A percentile compares a stretch with the other conserved stretches of the same genome.
Conservation (phyloP, 2,888 invertebrate genomes). For the Drosophila putrida region DNA sequence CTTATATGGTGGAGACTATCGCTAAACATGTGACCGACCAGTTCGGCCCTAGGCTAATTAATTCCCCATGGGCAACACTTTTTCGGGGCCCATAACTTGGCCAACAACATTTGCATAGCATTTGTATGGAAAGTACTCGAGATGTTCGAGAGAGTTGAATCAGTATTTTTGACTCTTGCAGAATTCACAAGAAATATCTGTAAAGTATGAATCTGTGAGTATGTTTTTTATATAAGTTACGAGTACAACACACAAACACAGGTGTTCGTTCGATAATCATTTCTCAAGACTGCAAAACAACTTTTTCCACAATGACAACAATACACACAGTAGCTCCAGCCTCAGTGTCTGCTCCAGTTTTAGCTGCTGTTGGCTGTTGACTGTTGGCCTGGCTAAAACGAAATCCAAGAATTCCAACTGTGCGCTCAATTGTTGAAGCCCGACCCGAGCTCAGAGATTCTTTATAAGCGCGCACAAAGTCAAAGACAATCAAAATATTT, state of each 20-base stretch:
- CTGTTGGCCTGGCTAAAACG: constrained; percentile 40
- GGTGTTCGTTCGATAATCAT: constrained; percentile 74
- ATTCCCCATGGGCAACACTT: constrained; percentile 79
- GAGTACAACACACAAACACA: constrained; percentile 55
- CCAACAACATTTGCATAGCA: constrained; percentile 61
- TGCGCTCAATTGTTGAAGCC: constrained; percentile 72
- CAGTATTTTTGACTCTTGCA: constrained; percentile 2
- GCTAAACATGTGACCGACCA: constrained; percentile 41
- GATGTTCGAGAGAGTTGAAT: constrained; percentile 4
- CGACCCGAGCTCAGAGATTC: constrained; percentile 63
- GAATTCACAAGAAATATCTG: constrained; percentile 36
- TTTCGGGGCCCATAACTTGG: constrained; percentile 44
- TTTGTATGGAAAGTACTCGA: constrained; percentile 44
- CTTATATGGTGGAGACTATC: constrained; percentile 29
- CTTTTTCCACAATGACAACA: constrained; percentile 46
- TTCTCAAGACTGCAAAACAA: constrained; percentile 70
- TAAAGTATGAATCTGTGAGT: constrained; percentile 23
- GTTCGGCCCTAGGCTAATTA: constrained; percentile 63
- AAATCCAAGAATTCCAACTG: constrained; percentile 76
- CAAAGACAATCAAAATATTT: constrained; percentile 85
- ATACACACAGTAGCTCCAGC: constrained; percentile 47
- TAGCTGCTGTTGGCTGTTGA: constrained; percentile 57
- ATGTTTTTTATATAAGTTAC: constrained; percentile 27
- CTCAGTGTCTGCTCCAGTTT: constrained; percentile 66
- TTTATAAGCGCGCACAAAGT: constrained; percentile 81